Evolutionary conservation across 2,888 invertebrate species (phyloP), one percentile per base, ranked within the genome.

Genomic region (Zygothrica quintamaculata): DNA sequence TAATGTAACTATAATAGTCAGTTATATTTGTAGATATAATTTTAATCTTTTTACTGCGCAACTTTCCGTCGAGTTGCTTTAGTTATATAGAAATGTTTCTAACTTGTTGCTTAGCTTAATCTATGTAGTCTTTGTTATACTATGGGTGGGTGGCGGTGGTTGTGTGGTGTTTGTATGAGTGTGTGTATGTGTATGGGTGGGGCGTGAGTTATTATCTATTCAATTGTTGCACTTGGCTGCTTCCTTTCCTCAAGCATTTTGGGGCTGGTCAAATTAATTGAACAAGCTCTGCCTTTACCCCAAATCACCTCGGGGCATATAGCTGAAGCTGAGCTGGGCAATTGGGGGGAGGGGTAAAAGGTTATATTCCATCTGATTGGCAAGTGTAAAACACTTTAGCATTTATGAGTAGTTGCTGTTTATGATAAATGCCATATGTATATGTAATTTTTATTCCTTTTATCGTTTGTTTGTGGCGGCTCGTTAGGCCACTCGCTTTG

Each of bases 171-270:
- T n/a, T n/a, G n/a, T n/a, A n/a, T n/a, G n/a, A n/a, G n/a, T n/a
- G n/a, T n/a, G n/a, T n/a, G n/a, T n/a, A n/a, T n/a, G 44, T 68
- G 65, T 57, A 65, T 77, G 74, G 89, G 88, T 88, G 89, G 89
- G 88, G 88, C 88, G 87, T 89, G 88, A 89, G 85, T 89, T 89
- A 89, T 89, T 89, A 89, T 89, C 89, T 89, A 89, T 89, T 88
- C 89, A 88, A 89, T 89, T 89, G 88, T 84, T 84, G 78, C 80
- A 79, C 73, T 84, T 87, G 72, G 66, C 66, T 61, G 74, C 50
- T 48, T 59, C 65, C 59, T 61, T 62, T 57, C 80, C 77, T 61
- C 65, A 34, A 61, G 84, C 62, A 25, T 65, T n/a, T 60, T 51
- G 56, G 65, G 73, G 81, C 73, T 84, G 80, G 76, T 55, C 74